A percentile compares a stretch with the other conserved stretches of the same genome.
Evolutionary conservation across 2,797 vertebrate species (phyloP).

Genomic region (Coranthus polyacanthus): DNA sequence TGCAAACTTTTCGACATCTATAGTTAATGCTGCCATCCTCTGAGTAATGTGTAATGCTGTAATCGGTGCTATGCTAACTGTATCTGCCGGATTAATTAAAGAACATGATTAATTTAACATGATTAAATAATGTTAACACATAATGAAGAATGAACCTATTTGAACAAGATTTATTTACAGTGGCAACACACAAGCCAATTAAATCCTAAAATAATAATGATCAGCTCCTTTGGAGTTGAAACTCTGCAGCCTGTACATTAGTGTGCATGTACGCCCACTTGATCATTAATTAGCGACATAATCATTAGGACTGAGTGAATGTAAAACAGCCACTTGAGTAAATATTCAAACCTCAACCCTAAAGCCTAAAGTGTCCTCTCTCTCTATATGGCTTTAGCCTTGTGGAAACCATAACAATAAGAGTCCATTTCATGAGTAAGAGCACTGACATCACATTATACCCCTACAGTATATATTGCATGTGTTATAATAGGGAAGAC

Average conservation of each 20-base stretch:
- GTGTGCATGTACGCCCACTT: neutral
- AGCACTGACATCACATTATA: slow-evolving; percentile 45
- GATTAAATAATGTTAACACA: neutral
- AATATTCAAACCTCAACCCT: neutral
- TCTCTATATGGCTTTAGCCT: neutral
- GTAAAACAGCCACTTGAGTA: slow-evolving; percentile 3
- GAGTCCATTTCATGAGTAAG: slow-evolving; percentile 67
- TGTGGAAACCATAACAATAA: slow-evolving; percentile 20
- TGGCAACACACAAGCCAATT: neutral
- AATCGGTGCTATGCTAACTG: neutral
- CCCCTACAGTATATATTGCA: slow-evolving; percentile 16
- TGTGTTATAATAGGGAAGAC: slow-evolving; percentile 7
- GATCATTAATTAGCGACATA: slow-evolving; percentile 11
- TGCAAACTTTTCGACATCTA: too few species aligned
- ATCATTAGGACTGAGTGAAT: slow-evolving; percentile 13
- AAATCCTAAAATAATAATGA: neutral
- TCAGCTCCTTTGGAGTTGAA: neutral
- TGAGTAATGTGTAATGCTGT: neutral
- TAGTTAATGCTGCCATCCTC: neutral
- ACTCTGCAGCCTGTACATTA: neutral
- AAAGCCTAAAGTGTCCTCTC: neutral
- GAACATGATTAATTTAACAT: neutral
- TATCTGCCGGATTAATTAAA: neutral
- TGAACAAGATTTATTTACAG: neutral
- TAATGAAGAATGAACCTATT: neutral